These are phyloP conservation scores for Xylocopa sonorina DNA, from an alignment of 1,140 invertebrate species.

Conservation along the genomic window DNA sequence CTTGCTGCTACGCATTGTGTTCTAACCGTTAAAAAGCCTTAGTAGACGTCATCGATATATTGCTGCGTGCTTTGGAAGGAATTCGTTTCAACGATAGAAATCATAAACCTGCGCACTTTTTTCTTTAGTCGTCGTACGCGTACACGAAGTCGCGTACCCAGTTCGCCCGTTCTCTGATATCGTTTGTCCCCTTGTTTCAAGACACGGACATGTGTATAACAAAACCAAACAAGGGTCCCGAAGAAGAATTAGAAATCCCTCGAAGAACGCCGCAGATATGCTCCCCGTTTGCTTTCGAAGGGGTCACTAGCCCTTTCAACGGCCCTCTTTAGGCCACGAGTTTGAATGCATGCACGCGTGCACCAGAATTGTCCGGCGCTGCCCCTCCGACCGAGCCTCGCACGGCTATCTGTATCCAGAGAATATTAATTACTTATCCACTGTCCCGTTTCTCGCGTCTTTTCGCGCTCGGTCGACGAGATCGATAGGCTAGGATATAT, in stretches of 20 bases:
- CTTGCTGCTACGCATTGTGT: background rate
- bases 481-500: slow-evolving; percentile 69
- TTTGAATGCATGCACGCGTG: background rate
- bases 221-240: background rate
- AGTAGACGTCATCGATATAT: background rate
- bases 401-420: background rate
- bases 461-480: slow-evolving; percentile 62
- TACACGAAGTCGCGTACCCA: too few species aligned
- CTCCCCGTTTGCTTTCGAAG: background rate
- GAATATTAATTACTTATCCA: slow-evolving; percentile 65
- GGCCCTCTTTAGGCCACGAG: background rate
- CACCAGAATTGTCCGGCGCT: background rate
- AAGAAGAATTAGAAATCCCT: too few species aligned
- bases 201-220: too few species aligned
- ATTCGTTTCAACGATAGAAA: too few species aligned
- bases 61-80: too few species aligned
- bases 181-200: too few species aligned
- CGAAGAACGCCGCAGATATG: too few species aligned
- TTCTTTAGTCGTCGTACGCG: too few species aligned
- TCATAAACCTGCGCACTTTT: too few species aligned
- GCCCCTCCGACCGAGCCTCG: too few species aligned
- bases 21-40: slow-evolving; percentile 1
- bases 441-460: slow-evolving; percentile 66
- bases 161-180: too few species aligned
- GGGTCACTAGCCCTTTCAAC: background rate